These are phyloP conservation scores for Drosophila robusta DNA, from an alignment of 2,888 invertebrate genomes.

Conservation along the genomic window DNA sequence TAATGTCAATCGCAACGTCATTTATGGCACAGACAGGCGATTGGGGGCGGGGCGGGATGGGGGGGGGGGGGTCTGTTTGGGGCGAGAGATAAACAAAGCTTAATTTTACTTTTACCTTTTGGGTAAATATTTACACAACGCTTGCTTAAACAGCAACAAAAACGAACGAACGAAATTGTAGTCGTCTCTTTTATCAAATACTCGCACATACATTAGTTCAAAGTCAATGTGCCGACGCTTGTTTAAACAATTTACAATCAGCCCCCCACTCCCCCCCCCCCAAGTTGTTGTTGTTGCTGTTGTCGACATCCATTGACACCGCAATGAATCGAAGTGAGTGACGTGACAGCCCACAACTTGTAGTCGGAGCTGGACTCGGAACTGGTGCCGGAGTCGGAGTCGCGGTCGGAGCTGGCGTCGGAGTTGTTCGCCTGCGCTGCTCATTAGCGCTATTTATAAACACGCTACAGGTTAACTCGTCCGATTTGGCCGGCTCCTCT, in stretches of 20 bases:
- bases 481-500: conserved; percentile 12
- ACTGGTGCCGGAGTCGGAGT: conserved; percentile 9
- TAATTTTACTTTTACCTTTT: conserved; percentile 72
- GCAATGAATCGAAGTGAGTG: conserved; percentile 46
- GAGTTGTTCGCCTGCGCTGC: conserved; percentile 40
- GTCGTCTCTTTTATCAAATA: conserved; percentile 20
- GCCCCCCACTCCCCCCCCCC: neutral
- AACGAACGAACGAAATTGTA: conserved; percentile 2
- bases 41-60: neutral
- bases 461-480: conserved; percentile 54
- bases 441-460: conserved; percentile 77
- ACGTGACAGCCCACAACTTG: conserved; percentile 35
- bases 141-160: conserved; percentile 49
- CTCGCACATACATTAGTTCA: conserved; percentile 50
- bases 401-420: conserved; percentile 5
- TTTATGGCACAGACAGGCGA: conserved; percentile 6
- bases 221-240: conserved; percentile 71
- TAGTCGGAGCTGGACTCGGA: neutral
- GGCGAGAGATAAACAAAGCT: conserved; percentile 55
- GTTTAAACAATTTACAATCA: conserved; percentile 75
- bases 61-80: neutral
- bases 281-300: conserved; percentile 6
- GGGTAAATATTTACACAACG: conserved; percentile 70
- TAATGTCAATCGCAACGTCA: conserved; percentile 22
- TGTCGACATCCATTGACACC: conserved; percentile 49